A percentile compares a stretch with the other conserved stretches of the same genome.
Conservation (phyloP, 2,888 invertebrate species). For the Callyntrura sp. region DNA sequence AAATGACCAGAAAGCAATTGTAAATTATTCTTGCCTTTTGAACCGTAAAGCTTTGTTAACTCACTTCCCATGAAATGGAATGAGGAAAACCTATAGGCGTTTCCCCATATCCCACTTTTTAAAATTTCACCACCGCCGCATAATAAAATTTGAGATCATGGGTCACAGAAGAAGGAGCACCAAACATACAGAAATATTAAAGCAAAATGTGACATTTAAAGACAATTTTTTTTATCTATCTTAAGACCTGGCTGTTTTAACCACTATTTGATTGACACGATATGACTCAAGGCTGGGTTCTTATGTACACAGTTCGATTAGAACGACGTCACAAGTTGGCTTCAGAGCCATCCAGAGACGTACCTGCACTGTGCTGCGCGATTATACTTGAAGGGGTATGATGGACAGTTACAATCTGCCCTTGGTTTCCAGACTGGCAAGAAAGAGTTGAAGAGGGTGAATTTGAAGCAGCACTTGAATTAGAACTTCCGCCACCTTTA, state of each 20-base stretch:
- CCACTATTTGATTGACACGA: constrained; percentile 73
- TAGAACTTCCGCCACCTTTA: constrained; percentile 77
- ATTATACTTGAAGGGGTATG: constrained; percentile 76
- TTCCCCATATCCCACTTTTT: not conserved
- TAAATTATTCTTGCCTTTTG: not conserved
- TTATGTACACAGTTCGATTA: constrained; percentile 68
- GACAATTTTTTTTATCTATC: constrained; percentile 26
- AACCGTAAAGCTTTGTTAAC: not conserved
- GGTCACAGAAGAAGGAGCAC: constrained; percentile 27
- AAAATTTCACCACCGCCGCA: not conserved
- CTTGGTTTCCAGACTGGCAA: constrained; percentile 75
- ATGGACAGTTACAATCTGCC: constrained; percentile 83
- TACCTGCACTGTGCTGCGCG: constrained; percentile 52
- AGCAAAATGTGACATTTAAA: constrained; percentile 17
- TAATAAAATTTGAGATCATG: not conserved
- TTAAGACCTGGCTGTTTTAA: constrained; percentile 22
- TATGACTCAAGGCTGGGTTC: constrained; percentile 78
- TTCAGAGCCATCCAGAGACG: constrained; percentile 66
- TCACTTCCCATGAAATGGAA: not conserved
- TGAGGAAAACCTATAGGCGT: not conserved
- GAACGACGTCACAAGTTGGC: constrained; percentile 77
- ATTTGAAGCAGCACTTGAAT: constrained; percentile 76
- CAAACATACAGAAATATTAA: constrained; percentile 20
- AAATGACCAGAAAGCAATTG: constrained; percentile 1
- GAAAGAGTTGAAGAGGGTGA: constrained; percentile 74